Conservation (phyloP, 2,797 vertebrate genomes). For the Malurus splendens region DNA sequence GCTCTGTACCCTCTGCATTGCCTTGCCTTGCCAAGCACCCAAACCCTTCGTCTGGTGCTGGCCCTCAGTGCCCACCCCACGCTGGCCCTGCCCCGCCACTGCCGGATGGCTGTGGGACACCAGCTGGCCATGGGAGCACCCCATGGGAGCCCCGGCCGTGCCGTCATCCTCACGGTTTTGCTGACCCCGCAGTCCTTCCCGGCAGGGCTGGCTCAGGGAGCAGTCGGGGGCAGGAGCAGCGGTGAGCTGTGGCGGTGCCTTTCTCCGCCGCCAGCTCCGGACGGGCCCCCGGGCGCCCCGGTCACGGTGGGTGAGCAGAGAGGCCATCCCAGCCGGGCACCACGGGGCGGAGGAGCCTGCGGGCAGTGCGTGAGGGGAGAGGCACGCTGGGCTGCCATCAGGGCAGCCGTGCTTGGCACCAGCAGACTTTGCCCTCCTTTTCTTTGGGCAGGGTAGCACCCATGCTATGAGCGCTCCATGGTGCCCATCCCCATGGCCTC, state of each 20-base stretch:
- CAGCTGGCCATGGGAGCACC: fast-evolving
- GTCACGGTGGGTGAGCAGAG: background rate
- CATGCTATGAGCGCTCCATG: background rate
- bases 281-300: background rate
- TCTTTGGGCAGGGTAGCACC: background rate
- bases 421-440: conserved; percentile 34
- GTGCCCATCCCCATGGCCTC: background rate
- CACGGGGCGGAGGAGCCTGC: background rate
- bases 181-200: background rate
- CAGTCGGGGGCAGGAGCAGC: background rate
- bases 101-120: background rate
- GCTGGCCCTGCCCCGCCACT: fast-evolving
- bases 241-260: fast-evolving
- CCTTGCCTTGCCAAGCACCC: background rate
- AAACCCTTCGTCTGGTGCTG: background rate
- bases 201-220: background rate
- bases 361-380: background rate
- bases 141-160: background rate
- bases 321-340: background rate
- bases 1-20: fast-evolving
- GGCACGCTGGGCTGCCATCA: background rate
- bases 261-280: fast-evolving
- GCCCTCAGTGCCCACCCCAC: background rate
- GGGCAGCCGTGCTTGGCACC: background rate
- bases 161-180: background rate